A percentile compares a stretch with the other conserved stretches of the same genome.
Conservation (phyloP, 2,797 vertebrate species). For the Melanogrammus aeglefinus region DNA sequence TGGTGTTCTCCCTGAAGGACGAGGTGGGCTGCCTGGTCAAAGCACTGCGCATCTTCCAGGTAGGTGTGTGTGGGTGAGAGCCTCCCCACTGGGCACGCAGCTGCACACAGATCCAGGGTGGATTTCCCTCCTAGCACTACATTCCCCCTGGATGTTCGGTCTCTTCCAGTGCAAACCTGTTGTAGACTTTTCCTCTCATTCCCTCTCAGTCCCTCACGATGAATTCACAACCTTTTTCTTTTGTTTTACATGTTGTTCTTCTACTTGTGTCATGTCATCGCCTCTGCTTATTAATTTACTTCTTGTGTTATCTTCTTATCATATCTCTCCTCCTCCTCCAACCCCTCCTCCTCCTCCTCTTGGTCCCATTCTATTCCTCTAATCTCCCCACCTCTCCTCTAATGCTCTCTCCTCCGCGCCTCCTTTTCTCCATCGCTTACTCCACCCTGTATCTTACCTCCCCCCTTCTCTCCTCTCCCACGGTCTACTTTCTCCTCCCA, state of each 20-base stretch:
- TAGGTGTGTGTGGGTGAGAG: conserved; percentile 44
- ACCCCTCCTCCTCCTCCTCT: neutral
- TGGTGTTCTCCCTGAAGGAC: conserved; percentile 94
- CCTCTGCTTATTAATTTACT: neutral
- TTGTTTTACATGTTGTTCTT: neutral
- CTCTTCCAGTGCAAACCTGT: too few species aligned
- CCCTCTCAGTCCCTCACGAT: neutral
- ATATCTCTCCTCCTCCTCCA: neutral
- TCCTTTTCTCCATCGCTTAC: neutral
- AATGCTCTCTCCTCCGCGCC: neutral
- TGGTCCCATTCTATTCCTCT: neutral
- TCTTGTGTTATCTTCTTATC: neutral
- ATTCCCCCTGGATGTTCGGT: too few species aligned
- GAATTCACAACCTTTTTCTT: neutral
- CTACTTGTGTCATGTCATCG: neutral
- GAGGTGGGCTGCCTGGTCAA: conserved; percentile 92
- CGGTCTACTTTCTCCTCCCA: neutral
- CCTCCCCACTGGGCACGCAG: too few species aligned
- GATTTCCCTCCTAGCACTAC: neutral
- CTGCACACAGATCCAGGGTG: neutral
- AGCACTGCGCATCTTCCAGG: conserved; percentile 91
- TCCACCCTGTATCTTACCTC: neutral
- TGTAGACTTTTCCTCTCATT: too few species aligned
- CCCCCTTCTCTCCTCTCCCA: neutral
- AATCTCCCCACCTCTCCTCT: neutral